Evolutionary conservation across 2,888 invertebrate species (phyloP).

Genomic region (Watsonalla binaria): DNA sequence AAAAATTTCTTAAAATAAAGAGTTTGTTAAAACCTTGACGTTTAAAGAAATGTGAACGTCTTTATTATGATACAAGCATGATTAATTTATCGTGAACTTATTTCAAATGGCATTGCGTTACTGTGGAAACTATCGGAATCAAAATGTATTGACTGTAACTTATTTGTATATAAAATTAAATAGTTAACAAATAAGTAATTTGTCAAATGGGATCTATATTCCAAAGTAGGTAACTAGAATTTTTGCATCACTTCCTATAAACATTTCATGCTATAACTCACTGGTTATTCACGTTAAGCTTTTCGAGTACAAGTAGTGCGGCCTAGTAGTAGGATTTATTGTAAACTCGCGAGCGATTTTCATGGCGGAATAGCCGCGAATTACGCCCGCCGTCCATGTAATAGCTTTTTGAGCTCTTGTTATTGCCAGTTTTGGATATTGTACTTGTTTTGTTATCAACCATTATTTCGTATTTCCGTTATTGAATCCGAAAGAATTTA

Average conservation of each 20-base stretch:
- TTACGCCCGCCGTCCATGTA: slow-evolving; percentile 28
- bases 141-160: too few relatives aligned
- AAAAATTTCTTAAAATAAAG: too few relatives aligned
- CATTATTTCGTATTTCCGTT: slow-evolving; percentile 1
- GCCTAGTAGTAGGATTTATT: slow-evolving; percentile 28
- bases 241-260: not conserved
- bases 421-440: slow-evolving; percentile 38
- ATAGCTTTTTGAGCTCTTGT: slow-evolving; percentile 41
- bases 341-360: slow-evolving; percentile 39
- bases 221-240: too few relatives aligned
- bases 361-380: slow-evolving; percentile 36
- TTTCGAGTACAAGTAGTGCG: slow-evolving; percentile 26
- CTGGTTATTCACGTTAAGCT: not conserved
- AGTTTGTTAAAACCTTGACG: too few relatives aligned
- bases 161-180: too few relatives aligned
- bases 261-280: not conserved
- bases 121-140: too few relatives aligned
- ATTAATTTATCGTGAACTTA: too few relatives aligned
- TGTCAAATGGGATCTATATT: too few relatives aligned
- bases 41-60: too few relatives aligned
- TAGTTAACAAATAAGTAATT: too few relatives aligned
- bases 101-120: too few relatives aligned
- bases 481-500: not conserved
- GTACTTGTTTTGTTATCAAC: slow-evolving; percentile 23
- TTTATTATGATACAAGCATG: too few relatives aligned